A percentile compares a stretch with the other conserved stretches of the same genome.
These are phyloP conservation scores for Dasypogon diadema DNA, from an alignment of 2,888 invertebrate genomes.

Conservation along the genomic window DNA sequence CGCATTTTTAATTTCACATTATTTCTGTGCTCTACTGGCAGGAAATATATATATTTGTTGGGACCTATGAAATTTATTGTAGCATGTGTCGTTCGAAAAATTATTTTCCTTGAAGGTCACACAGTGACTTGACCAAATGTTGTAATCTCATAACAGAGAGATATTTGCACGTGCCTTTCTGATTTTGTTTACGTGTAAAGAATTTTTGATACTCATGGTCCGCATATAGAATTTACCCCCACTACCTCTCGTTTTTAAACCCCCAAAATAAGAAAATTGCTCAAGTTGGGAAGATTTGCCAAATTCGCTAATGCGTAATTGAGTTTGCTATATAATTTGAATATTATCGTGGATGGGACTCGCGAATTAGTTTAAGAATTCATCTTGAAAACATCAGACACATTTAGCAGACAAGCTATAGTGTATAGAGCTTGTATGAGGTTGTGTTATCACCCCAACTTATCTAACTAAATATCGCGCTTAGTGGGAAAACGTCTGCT, in stretches of 20 bases:
- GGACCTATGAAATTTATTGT: conserved; percentile 17
- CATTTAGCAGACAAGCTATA: background rate
- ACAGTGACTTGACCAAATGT: background rate
- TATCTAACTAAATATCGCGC: conserved; percentile 1
- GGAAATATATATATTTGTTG: no score
- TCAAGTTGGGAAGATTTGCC: conserved; percentile 18
- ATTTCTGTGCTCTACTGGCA: no score
- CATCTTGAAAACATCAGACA: conserved; percentile 3
- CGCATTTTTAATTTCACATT: no score
- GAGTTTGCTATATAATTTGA: conserved; percentile 14
- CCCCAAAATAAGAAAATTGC: conserved; percentile 20
- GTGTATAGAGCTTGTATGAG: background rate
- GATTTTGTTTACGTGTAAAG: no score
- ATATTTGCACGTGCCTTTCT: conserved; percentile 14
- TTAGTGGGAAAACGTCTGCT: background rate
- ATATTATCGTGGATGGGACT: background rate
- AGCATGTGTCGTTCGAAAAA: background rate
- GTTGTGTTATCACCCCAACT: background rate
- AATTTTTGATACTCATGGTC: background rate
- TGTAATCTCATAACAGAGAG: background rate
- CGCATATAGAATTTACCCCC: background rate
- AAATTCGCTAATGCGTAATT: conserved; percentile 19
- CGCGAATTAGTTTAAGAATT: conserved; percentile 5
- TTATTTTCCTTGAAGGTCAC: conserved; percentile 20
- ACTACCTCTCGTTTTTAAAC: background rate